Evolutionary conservation across 1,140 invertebrate genomes (phyloP).

Genomic region (Myzus persicae): DNA sequence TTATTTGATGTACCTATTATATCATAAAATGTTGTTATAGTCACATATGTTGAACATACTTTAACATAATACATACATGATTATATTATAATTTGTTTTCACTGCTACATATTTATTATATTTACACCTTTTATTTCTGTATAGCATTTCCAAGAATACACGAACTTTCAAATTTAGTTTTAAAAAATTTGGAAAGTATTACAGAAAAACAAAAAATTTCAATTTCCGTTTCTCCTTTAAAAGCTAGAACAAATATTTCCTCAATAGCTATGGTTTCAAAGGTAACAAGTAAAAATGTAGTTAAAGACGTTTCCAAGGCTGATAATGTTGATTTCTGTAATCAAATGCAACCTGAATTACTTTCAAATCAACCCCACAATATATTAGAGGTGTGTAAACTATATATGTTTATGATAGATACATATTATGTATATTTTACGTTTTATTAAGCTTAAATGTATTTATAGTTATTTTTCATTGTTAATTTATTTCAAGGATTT

Average conservation of each 20-base stretch:
- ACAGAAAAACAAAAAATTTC: background rate
- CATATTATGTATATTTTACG: too few relatives aligned
- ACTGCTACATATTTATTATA: background rate
- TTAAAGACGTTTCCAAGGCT: too few relatives aligned
- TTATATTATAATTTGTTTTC: too few relatives aligned
- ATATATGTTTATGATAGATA: too few relatives aligned
- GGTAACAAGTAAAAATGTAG: background rate
- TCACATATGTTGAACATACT: background rate
- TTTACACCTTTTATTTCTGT: background rate
- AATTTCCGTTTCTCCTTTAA: background rate
- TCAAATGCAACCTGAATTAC: too few relatives aligned
- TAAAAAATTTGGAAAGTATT: background rate
- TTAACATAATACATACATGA: too few relatives aligned
- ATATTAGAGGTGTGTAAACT: too few relatives aligned
- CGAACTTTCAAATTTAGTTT: background rate
- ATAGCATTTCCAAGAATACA: background rate
- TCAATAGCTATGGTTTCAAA: background rate
- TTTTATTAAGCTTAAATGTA: too few relatives aligned
- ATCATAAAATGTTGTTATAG: background rate
- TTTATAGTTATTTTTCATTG: too few relatives aligned
- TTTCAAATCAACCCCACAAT: too few relatives aligned
- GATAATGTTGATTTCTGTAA: too few relatives aligned
- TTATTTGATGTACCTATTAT: background rate
- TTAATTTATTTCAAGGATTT: too few relatives aligned
- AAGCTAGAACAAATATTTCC: background rate